Evolutionary conservation across 1,140 invertebrate genomes (phyloP).

Genomic region (Calephelis virginiensis): DNA sequence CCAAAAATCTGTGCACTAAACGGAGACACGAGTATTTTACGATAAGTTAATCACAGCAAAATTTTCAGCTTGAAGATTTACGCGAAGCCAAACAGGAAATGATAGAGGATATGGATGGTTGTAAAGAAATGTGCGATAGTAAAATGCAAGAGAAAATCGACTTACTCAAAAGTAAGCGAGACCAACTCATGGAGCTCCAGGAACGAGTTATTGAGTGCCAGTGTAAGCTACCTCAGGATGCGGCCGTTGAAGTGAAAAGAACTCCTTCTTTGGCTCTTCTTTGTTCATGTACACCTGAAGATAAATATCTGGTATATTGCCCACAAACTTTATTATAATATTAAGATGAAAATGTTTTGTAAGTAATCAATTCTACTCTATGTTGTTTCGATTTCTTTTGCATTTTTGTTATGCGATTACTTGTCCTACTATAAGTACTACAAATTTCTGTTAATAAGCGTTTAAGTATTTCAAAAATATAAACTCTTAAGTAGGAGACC

Average conservation of each 20-base stretch:
- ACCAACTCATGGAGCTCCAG: conserved; percentile 41
- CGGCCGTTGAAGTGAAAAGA: conserved; percentile 49
- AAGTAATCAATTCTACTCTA: too few species aligned
- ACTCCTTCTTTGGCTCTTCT: conserved; percentile 59
- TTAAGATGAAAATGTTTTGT: too few species aligned
- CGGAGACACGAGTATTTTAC: not conserved
- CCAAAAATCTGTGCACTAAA: too few species aligned
- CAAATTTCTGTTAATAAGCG: too few species aligned
- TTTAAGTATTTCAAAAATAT: too few species aligned
- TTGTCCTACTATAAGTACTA: too few species aligned
- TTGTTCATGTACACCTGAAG: conserved; percentile 55
- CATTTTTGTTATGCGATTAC: too few species aligned
- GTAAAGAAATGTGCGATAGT: conserved; percentile 49
- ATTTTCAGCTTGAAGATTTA: conserved; percentile 42
- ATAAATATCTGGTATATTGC: conserved; percentile 42
- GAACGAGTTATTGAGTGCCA: conserved; percentile 53
- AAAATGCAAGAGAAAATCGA: conserved; percentile 43
- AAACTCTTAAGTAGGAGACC: too few species aligned
- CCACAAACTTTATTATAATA: not conserved
- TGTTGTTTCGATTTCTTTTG: too few species aligned
- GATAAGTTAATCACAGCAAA: not conserved
- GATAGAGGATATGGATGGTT: conserved; percentile 54
- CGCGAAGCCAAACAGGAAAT: conserved; percentile 46
- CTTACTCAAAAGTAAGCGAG: conserved; percentile 47
- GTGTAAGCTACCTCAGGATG: conserved; percentile 58